A percentile compares a stretch with the other conserved stretches of the same genome.
Evolutionary conservation across 2,888 invertebrate species (phyloP).

Genomic region (Andrena hattorfiana): DNA sequence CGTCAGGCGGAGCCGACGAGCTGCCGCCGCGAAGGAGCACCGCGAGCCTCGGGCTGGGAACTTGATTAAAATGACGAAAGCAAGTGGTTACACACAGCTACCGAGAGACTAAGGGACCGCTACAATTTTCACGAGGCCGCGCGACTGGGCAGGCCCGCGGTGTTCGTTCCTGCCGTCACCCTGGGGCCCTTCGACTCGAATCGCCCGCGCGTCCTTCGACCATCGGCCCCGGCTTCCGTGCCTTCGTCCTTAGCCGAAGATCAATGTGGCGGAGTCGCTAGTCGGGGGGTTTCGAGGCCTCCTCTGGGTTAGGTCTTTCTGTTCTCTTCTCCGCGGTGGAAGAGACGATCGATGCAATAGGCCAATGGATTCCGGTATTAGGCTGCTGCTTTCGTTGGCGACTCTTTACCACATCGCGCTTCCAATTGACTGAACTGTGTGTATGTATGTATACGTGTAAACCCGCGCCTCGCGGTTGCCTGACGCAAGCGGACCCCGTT

Average conservation of each 20-base stretch:
- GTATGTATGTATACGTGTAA: slow-evolving; percentile 56
- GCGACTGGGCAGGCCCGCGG: slow-evolving; percentile 1
- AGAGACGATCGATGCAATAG: slow-evolving; percentile 1
- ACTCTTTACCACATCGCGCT: slow-evolving; percentile 78
- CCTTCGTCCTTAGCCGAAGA: slow-evolving; percentile 49
- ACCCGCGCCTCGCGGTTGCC: slow-evolving; percentile 50
- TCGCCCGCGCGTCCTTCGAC: neutral
- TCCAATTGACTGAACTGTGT: slow-evolving; percentile 82
- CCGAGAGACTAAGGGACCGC: slow-evolving; percentile 14
- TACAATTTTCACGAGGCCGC: slow-evolving; percentile 20
- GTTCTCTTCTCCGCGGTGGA: neutral
- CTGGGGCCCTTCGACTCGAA: neutral
- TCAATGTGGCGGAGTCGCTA: slow-evolving; percentile 62
- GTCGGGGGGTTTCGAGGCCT: slow-evolving; percentile 55
- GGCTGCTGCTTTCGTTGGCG: slow-evolving; percentile 71
- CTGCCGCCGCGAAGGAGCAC: neutral
- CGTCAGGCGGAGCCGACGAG: neutral
- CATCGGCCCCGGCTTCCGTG: slow-evolving; percentile 37
- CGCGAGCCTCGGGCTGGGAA: neutral
- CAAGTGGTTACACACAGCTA: slow-evolving; percentile 25
- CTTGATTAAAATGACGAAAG: slow-evolving; percentile 5
- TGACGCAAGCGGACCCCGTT: neutral
- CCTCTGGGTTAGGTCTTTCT: slow-evolving; percentile 30
- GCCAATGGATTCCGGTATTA: slow-evolving; percentile 40
- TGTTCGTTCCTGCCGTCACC: neutral